Evolutionary conservation across 2,113 vertebrate genomes (phyloP), one percentile per base, ranked within the genome.

Genomic region (Atrichornis clamosus): DNA sequence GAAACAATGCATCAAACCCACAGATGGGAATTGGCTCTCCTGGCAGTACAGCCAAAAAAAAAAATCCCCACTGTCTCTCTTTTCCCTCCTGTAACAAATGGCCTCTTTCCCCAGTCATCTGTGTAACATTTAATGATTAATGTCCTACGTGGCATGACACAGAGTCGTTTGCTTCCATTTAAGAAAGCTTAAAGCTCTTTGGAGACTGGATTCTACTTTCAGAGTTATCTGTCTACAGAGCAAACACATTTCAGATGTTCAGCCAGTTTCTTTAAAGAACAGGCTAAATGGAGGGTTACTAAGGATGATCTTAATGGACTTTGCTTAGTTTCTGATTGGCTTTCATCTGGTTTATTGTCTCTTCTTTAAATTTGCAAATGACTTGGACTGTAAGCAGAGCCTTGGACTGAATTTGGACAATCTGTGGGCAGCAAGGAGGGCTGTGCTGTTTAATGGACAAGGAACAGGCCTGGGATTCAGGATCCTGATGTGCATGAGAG

Each of bases 51-150:
- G 88, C 56, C 39, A 55, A 80, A 37, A 68, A 63, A 67, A 39
- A 33, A n/a, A 21, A 1, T 8, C 35, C 50, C 35, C 32, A 39
- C 11, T 58, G 37, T 56, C 41, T 41, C 30, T 50, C 69, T 50
- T 20, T 47, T 42, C 39, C 44, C 37, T 81, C 76, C 58, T 65
- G 53, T 82, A 84, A 90, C 83, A 96, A 97, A 96, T 75, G 55
- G 90, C 81, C 80, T 76, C 76, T 85, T 92, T 93, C 84, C 84
- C n/a, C 89, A 91, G 81, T 90, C 96, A 92, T 84, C 90, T 96
- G 80, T 0, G 7, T 92, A 92, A 69, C 95, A 79, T 92, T 97
- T 93, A 81, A 92, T 96, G 96, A 96, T 94, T 81, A 92, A 94
- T 90, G 76, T 52, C 83, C 74, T 76, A 32, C 70, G 95, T 89